Conservation (phyloP, 2,888 invertebrate species). For the Orgyia antiqua region DNA sequence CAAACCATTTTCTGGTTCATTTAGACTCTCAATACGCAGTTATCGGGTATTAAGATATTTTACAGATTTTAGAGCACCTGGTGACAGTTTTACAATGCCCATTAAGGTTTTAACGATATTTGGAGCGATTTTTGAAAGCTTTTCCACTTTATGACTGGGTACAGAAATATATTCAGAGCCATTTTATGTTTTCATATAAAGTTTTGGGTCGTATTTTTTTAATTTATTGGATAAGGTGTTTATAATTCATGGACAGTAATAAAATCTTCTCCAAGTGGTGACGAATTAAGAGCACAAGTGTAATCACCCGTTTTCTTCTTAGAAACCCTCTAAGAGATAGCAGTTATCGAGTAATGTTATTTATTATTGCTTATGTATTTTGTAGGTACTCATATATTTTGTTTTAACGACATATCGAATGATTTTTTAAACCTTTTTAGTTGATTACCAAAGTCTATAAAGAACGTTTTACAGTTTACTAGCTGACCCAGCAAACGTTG, state of each 20-base stretch:
- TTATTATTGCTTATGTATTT: too few species aligned
- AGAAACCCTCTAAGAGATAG: too few species aligned
- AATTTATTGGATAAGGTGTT: too few species aligned
- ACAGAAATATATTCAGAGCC: not conserved
- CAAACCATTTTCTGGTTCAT: slow-evolving; percentile 16
- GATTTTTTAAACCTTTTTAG: slow-evolving; percentile 13
- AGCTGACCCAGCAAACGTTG: too few species aligned
- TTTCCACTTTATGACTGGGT: not conserved
- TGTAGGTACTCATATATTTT: too few species aligned
- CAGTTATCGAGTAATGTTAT: too few species aligned
- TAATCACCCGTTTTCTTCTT: too few species aligned
- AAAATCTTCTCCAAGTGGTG: too few species aligned
- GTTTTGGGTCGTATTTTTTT: not conserved
- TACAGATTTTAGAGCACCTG: slow-evolving; percentile 22
- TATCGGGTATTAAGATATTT: slow-evolving; percentile 21
- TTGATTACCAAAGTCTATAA: slow-evolving; percentile 11
- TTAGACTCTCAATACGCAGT: slow-evolving; percentile 17
- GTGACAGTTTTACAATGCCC: slow-evolving; percentile 19
- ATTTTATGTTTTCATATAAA: not conserved
- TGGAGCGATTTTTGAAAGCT: not conserved
- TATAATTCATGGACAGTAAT: too few species aligned
- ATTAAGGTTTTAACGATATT: slow-evolving; percentile 2
- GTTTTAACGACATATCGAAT: slow-evolving; percentile 14
- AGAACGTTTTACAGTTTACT: too few species aligned
- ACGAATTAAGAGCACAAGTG: too few species aligned